Conservation (phyloP, 2,113 vertebrate species). For the Xenus cinereus region DNA sequence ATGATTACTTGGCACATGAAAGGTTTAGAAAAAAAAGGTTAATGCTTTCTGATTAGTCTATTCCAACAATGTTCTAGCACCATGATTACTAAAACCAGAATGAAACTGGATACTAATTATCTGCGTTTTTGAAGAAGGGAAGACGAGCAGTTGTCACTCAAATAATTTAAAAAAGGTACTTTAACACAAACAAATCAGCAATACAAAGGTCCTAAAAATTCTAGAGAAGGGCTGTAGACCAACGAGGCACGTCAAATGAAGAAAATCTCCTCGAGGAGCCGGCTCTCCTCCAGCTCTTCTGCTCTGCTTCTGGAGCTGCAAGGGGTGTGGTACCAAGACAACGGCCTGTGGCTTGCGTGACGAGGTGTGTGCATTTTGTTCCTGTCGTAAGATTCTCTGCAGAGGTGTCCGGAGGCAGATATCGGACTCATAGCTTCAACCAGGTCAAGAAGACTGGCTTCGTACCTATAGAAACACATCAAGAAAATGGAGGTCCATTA, state of each 20-base stretch:
- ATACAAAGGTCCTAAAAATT: neutral
- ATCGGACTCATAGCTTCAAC: constrained; percentile 81
- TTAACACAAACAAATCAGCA: constrained; percentile 15
- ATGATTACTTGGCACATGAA: constrained; percentile 45
- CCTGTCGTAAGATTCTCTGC: neutral
- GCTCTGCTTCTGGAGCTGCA: constrained; percentile 41
- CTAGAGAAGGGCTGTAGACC: neutral
- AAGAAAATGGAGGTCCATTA: neutral
- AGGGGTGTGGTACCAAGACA: constrained; percentile 9
- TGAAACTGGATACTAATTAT: neutral
- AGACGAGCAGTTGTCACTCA: constrained; percentile 30
- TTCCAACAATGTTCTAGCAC: neutral
- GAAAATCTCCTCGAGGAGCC: constrained; percentile 92
- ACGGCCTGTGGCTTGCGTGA: neutral
- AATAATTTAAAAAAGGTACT: constrained; percentile 64
- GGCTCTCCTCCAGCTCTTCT: constrained; percentile 84
- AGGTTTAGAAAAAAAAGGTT: neutral
- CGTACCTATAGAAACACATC: constrained; percentile 74
- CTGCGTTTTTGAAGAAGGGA: neutral
- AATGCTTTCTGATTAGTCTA: neutral
- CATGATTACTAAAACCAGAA: constrained; percentile 34
- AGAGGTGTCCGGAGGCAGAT: constrained; percentile 23
- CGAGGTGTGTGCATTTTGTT: neutral
- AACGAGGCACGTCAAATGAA: constrained; percentile 82
- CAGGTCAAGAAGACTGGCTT: constrained; percentile 82